Evolutionary conservation across 2,797 vertebrate species (phyloP).

Genomic region (Epinephelus malabaricus): DNA sequence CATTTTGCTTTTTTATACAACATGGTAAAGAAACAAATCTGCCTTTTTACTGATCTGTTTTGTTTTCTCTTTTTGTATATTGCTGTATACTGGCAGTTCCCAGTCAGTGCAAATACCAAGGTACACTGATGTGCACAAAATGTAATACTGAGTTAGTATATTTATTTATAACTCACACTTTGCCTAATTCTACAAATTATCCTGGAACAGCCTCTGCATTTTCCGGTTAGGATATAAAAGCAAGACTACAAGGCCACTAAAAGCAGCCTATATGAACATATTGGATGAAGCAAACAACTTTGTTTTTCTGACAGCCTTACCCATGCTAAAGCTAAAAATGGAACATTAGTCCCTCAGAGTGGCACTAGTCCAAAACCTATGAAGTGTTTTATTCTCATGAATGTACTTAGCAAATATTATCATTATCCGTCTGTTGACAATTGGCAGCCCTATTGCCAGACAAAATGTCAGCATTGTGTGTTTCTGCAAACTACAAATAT

Average conservation of each 20-base stretch:
- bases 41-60: constrained; percentile 55
- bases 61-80: constrained; percentile 11
- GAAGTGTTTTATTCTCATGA: not conserved
- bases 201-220: not conserved
- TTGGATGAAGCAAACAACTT: not conserved
- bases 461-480: no score
- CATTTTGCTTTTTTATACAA: constrained; percentile 45
- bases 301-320: not conserved
- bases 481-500: no score
- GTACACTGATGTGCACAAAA: constrained; percentile 23
- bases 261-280: not conserved
- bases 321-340: not conserved
- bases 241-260: not conserved
- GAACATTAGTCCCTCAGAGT: no score
- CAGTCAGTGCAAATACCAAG: constrained; percentile 21
- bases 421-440: not conserved
- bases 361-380: not conserved
- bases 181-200: not conserved
- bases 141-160: not conserved
- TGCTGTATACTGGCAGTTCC: constrained; percentile 30
- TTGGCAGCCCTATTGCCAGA: no score
- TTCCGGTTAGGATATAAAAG: not conserved
- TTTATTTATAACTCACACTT: not conserved
- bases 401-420: not conserved
- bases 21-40: constrained; percentile 71